Evolutionary conservation across 2,888 invertebrate genomes (phyloP).

Genomic region (Acanthosepion esculentum): DNA sequence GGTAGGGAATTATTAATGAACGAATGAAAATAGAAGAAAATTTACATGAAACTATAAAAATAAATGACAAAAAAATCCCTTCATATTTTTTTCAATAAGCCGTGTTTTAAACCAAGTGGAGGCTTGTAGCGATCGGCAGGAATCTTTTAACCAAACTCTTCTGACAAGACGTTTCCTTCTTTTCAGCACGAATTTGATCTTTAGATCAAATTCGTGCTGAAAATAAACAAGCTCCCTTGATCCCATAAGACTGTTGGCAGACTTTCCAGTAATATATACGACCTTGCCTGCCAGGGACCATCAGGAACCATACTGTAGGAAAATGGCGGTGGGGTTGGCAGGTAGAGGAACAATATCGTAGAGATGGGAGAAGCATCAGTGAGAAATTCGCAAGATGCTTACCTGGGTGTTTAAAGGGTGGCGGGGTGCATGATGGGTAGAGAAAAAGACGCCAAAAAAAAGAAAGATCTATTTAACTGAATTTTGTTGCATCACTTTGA

Average conservation of each 20-base stretch:
- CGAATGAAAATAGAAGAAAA: too few relatives aligned
- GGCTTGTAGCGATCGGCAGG: neutral
- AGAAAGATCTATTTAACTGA: too few relatives aligned
- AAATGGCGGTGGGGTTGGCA: neutral
- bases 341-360: neutral
- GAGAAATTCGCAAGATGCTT: neutral
- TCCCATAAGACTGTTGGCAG: neutral
- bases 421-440: neutral
- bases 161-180: neutral
- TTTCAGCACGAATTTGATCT: slow-evolving; percentile 33
- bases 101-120: neutral
- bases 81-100: neutral
- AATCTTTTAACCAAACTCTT: neutral
- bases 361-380: neutral
- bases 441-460: too few relatives aligned
- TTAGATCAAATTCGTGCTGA: neutral
- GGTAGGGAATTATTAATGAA: too few relatives aligned
- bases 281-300: neutral
- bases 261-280: neutral
- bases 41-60: too few relatives aligned
- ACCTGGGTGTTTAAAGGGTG: neutral
- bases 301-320: neutral
- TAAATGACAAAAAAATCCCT: too few relatives aligned
- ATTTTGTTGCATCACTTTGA: too few relatives aligned
- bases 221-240: neutral